Evolutionary conservation across 2,113 vertebrate genomes (phyloP).

Genomic region (Elephas maximus): DNA sequence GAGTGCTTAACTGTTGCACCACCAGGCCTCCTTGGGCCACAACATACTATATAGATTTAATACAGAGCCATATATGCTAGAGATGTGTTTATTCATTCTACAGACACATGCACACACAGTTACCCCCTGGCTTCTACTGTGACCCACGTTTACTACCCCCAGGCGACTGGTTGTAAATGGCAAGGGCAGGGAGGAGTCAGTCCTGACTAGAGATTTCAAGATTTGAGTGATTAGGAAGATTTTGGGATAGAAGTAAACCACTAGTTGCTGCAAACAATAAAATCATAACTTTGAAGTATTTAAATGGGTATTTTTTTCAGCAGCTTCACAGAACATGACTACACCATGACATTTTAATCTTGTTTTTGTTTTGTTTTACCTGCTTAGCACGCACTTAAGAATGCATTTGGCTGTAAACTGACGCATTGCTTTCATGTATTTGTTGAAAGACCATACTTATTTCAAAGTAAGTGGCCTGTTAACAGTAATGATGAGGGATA

Average conservation of each 20-base stretch:
- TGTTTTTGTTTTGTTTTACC: background rate
- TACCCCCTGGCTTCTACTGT: background rate
- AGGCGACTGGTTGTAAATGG: background rate
- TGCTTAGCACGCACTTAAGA: background rate
- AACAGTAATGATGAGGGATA: background rate
- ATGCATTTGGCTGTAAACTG: background rate
- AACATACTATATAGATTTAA: no score
- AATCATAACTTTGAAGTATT: background rate
- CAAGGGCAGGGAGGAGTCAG: background rate
- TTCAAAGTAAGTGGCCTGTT: background rate
- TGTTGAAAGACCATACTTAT: background rate
- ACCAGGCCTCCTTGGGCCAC: background rate
- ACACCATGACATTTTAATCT: background rate
- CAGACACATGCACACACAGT: fast-evolving
- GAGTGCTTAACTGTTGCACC: no score
- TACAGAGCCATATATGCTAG: background rate
- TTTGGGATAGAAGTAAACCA: background rate
- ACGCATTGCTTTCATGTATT: background rate
- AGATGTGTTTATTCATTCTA: background rate
- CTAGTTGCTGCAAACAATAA: background rate
- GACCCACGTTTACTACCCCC: background rate
- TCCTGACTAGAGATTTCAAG: background rate
- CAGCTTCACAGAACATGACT: background rate
- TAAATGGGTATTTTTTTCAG: background rate
- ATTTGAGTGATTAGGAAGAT: background rate